These are phyloP conservation scores for Zapornia atra DNA, from an alignment of 2,113 vertebrate genomes.

Conservation along the genomic window DNA sequence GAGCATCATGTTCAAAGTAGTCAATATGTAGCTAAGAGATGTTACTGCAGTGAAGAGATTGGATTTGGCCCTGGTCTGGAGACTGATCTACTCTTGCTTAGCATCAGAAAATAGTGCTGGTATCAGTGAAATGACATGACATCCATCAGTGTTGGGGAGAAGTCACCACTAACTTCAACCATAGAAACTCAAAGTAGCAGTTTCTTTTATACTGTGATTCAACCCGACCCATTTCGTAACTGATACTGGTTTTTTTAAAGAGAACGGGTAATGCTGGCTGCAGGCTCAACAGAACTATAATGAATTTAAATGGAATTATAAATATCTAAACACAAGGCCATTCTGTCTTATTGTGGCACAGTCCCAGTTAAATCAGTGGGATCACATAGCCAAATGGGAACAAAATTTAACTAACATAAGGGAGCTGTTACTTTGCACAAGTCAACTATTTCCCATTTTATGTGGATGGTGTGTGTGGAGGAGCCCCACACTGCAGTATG, in stretches of 20 bases:
- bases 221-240: background rate
- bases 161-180: background rate
- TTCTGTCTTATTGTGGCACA: background rate
- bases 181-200: background rate
- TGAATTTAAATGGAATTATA: background rate
- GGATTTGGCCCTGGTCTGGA: background rate
- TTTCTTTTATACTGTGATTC: background rate
- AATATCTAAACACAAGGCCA: background rate
- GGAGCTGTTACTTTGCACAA: background rate
- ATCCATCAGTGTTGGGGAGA: background rate
- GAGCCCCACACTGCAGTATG: background rate
- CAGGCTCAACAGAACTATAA: background rate
- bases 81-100: background rate
- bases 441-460: background rate
- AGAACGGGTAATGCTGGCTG: background rate
- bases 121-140: background rate
- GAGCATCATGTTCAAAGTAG: background rate
- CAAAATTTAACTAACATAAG: background rate
- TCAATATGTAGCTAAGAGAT: background rate
- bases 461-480: background rate
- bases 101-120: background rate
- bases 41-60: background rate
- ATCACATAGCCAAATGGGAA: background rate
- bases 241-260: background rate
- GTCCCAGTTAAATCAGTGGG: background rate